These are phyloP conservation scores for Epiblema foenella DNA, from an alignment of 2,888 invertebrate species.

Conservation along the genomic window DNA sequence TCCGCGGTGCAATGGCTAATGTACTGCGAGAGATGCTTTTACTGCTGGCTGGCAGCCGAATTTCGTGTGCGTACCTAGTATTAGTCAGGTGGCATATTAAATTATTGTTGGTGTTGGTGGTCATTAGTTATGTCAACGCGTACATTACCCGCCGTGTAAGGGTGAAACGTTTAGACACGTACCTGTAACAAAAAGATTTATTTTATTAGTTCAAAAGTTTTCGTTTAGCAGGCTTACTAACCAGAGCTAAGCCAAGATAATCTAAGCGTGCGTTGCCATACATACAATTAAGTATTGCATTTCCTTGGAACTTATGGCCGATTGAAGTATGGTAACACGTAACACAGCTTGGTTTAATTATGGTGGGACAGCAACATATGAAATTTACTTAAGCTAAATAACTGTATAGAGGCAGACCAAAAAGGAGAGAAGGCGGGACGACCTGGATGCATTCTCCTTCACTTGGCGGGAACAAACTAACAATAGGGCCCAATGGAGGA, in stretches of 20 bases:
- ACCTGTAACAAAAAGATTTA: conserved; percentile 35
- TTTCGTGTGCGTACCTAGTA: background rate
- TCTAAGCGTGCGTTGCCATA: background rate
- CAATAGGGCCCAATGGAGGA: too few relatives aligned
- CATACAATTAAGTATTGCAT: background rate
- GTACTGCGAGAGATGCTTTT: conserved; percentile 42
- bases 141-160: background rate
- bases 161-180: conserved; percentile 8
- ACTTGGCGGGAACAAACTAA: too few relatives aligned
- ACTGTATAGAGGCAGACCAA: too few relatives aligned
- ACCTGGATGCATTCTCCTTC: too few relatives aligned
- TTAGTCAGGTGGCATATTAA: background rate
- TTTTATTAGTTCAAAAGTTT: background rate
- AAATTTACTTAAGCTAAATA: too few relatives aligned
- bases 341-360: background rate
- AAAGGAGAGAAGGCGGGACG: too few relatives aligned
- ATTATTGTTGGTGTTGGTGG: background rate
- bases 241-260: background rate
- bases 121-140: background rate
- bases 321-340: background rate
- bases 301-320: background rate
- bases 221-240: background rate
- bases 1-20: conserved; percentile 47
- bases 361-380: background rate
- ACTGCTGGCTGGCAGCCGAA: background rate